Percentiles rank a stretch among this genome's conserved stretches.
Conservation (phyloP, 2,113 vertebrate genomes). For the Rhadina sibilatrix region DNA sequence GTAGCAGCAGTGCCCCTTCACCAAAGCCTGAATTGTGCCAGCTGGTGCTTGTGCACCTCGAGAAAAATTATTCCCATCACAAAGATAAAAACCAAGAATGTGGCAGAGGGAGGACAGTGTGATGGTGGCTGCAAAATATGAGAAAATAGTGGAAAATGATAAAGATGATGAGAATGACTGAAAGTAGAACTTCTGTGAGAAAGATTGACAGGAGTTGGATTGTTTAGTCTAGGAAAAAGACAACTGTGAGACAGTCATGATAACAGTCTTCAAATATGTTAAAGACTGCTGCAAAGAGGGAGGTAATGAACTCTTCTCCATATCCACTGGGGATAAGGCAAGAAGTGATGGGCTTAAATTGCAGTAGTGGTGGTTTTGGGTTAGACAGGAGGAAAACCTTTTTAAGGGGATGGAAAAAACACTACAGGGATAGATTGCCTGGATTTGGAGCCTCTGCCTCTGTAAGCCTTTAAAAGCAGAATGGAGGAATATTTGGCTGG, state of each 20-base stretch:
- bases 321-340: slow-evolving; percentile 31
- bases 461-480: not conserved
- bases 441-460: not conserved
- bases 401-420: not conserved
- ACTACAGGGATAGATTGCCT: not conserved
- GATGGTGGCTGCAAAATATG: not conserved
- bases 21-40: not conserved
- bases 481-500: not conserved
- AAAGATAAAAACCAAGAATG: not conserved
- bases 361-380: not conserved
- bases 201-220: slow-evolving; percentile 50
- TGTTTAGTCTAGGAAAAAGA: slow-evolving; percentile 63
- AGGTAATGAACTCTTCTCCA: slow-evolving; percentile 43
- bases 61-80: not conserved
- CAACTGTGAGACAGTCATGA: slow-evolving; percentile 55
- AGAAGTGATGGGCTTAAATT: slow-evolving; percentile 50
- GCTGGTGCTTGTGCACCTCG: not conserved
- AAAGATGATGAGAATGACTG: not conserved
- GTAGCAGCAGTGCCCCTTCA: not conserved
- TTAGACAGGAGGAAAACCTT: slow-evolving; percentile 29
- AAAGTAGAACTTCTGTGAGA: slow-evolving; percentile 7
- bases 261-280: slow-evolving; percentile 49
- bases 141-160: not conserved
- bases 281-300: not conserved
- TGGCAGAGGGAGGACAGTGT: not conserved